A percentile compares a stretch with the other conserved stretches of the same genome.
These are phyloP conservation scores for Heliconius eleuchia DNA, from an alignment of 1,140 invertebrate species.

Conservation along the genomic window DNA sequence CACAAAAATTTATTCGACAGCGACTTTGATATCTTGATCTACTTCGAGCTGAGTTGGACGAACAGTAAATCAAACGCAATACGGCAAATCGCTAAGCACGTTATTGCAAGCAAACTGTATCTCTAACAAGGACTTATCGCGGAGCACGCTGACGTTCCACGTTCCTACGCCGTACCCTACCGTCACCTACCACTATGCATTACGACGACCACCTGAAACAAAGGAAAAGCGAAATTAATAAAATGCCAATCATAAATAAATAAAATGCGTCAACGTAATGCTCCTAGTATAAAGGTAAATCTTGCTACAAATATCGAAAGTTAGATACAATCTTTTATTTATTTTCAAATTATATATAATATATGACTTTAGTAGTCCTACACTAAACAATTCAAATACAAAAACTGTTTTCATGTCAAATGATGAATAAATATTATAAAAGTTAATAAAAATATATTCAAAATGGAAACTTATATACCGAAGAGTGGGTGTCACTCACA, in stretches of 20 bases:
- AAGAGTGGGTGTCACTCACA: not conserved
- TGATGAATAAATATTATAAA: not conserved
- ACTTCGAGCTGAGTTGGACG: slow-evolving; percentile 55
- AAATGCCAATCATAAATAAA: slow-evolving; percentile 74
- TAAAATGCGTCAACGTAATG: slow-evolving; percentile 25
- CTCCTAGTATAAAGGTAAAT: not conserved
- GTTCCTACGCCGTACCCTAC: slow-evolving; percentile 25
- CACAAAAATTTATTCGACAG: slow-evolving; percentile 76
- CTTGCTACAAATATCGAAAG: not conserved
- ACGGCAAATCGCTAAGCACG: slow-evolving; percentile 45
- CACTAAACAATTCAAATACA: not conserved
- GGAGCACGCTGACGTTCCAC: slow-evolving; percentile 52
- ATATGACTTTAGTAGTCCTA: no score
- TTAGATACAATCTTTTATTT: not conserved
- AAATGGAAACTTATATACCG: not conserved
- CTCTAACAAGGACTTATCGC: slow-evolving; percentile 41
- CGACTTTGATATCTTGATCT: slow-evolving; percentile 77
- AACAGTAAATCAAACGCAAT: slow-evolving; percentile 52
- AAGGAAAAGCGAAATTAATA: slow-evolving; percentile 82
- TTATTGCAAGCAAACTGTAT: slow-evolving; percentile 43
- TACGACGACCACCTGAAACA: slow-evolving; percentile 81
- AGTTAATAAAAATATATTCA: not conserved
- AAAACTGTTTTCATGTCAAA: not conserved
- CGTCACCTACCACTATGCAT: slow-evolving; percentile 63
- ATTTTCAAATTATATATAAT: not conserved